Evolutionary conservation across 2,113 vertebrate species (phyloP).

Genomic region (Sakesphorus luctuosus): DNA sequence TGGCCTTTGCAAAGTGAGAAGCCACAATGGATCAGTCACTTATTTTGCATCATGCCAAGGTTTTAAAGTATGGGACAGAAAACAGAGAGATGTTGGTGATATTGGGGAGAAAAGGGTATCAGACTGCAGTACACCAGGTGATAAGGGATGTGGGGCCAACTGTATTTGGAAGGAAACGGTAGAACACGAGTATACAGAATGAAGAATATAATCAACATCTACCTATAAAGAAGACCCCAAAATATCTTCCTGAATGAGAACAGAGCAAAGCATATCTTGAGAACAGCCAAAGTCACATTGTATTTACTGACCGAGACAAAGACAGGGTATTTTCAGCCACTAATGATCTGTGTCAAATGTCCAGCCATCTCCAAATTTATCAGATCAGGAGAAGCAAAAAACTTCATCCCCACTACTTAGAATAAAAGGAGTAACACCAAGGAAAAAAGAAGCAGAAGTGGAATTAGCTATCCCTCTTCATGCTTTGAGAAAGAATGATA

Average conservation of each 20-base stretch:
- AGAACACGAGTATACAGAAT: background rate
- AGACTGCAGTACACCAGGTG: background rate
- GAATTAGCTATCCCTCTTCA: background rate
- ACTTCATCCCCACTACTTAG: background rate
- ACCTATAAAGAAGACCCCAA: background rate
- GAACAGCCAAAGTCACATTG: background rate
- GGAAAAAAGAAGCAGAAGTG: background rate
- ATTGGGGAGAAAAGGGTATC: background rate
- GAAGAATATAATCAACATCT: background rate
- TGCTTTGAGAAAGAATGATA: background rate
- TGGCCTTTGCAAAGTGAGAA: background rate
- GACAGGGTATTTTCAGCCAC: background rate
- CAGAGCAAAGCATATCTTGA: background rate
- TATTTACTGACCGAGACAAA: background rate
- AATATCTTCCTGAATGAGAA: background rate
- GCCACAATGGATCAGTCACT: background rate
- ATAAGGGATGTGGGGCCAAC: fast-evolving
- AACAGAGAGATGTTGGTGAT: background rate
- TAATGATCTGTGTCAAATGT: background rate
- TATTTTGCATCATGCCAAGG: background rate
- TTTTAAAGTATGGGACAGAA: background rate
- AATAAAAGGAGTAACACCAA: background rate
- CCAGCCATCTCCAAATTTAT: background rate
- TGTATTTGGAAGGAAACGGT: background rate
- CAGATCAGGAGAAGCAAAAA: background rate